Conservation (phyloP, 2,797 vertebrate genomes). For the Halcyon leucocephala region DNA sequence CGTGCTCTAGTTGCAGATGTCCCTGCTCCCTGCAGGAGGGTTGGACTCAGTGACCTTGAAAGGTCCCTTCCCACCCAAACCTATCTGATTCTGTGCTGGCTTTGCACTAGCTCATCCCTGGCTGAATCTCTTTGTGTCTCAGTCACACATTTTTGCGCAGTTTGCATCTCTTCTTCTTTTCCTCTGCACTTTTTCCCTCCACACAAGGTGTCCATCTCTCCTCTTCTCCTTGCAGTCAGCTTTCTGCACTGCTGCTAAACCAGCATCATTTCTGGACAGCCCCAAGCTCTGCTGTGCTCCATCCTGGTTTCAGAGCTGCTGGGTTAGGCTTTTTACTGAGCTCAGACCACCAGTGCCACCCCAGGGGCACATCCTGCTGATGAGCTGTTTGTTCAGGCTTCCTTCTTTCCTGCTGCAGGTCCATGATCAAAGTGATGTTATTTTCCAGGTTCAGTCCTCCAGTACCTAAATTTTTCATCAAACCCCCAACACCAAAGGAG, state of each 20-base stretch:
- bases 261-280: not conserved
- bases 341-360: rapidly evolving
- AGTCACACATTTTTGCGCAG: not conserved
- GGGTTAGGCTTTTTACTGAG: not conserved
- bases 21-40: too few relatives aligned
- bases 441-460: constrained; percentile 16
- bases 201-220: not conserved
- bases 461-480: not conserved
- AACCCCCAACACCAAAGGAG: not conserved
- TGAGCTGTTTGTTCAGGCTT: rapidly evolving
- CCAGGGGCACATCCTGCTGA: not conserved
- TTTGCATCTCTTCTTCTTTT: not conserved
- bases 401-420: not conserved
- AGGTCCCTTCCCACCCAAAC: too few relatives aligned
- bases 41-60: too few relatives aligned
- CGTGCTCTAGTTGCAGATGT: not conserved
- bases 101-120: rapidly evolving
- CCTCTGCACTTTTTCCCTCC: not conserved
- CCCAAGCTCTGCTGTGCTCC: rapidly evolving
- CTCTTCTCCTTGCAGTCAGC: not conserved
- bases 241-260: rapidly evolving
- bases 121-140: rapidly evolving
- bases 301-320: not conserved
- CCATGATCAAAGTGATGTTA: rapidly evolving
- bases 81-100: too few relatives aligned